Evolutionary conservation across 2,797 vertebrate genomes (phyloP).

Genomic region (Peromyscus eremicus): DNA sequence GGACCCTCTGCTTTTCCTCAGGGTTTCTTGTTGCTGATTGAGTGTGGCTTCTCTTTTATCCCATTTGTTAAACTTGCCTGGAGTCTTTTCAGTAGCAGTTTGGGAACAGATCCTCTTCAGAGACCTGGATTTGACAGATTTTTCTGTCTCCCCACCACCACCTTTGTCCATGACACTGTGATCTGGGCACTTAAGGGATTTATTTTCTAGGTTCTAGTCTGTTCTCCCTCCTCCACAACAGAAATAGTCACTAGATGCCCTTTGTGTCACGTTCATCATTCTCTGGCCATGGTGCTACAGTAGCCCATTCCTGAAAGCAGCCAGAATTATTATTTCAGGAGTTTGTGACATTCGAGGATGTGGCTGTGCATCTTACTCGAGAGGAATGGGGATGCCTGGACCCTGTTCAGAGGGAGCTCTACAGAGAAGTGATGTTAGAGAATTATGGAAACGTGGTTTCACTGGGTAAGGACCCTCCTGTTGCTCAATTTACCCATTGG

Average conservation of each 20-base stretch:
- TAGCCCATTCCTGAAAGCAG: constrained; percentile 72
- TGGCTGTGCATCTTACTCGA: constrained; percentile 84
- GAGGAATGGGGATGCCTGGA: constrained; percentile 85
- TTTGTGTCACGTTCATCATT: constrained; percentile 53
- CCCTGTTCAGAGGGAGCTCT: constrained; percentile 84
- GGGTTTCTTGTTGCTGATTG: constrained; percentile 53
- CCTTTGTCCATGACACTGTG: constrained; percentile 9
- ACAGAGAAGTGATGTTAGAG: constrained; percentile 85
- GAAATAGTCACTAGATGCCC: constrained; percentile 9
- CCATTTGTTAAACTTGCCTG: constrained; percentile 54
- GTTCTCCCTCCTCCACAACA: constrained; percentile 37
- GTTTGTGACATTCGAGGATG: constrained; percentile 85
- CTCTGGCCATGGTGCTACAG: constrained; percentile 48
- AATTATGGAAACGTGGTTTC: constrained; percentile 84
- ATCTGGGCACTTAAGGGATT: not conserved
- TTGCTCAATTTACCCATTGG: constrained; percentile 46
- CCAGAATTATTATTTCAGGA: constrained; percentile 84
- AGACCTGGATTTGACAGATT: constrained; percentile 56
- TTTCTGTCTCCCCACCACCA: constrained; percentile 35
- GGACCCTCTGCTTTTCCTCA: constrained; percentile 77
- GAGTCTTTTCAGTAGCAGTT: constrained; percentile 65
- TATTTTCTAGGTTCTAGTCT: constrained; percentile 49
- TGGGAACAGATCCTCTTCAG: constrained; percentile 56
- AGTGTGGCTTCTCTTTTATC: constrained; percentile 64
- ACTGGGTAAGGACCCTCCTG: constrained; percentile 80